Evolutionary conservation across 2,888 invertebrate species (phyloP).

Genomic region (Pyrgus malvae): DNA sequence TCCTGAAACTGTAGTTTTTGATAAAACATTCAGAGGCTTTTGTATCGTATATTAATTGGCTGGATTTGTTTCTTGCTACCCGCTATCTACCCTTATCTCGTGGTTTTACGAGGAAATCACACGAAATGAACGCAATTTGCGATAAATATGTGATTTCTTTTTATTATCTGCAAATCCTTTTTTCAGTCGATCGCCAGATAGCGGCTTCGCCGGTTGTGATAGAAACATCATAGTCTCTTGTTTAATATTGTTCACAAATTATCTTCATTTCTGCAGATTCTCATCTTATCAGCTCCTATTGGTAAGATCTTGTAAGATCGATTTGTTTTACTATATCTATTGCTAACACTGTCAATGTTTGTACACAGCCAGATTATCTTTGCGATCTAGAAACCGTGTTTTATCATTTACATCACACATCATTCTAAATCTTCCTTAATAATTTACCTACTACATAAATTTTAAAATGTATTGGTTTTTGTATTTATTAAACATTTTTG

Average conservation of each 20-base stretch:
- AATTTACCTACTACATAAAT: neutral
- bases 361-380: constrained; percentile 1
- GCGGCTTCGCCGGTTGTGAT: constrained; percentile 63
- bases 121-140: constrained; percentile 67
- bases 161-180: constrained; percentile 68
- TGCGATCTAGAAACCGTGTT: neutral
- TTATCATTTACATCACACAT: too few relatives aligned
- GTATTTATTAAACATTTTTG: too few relatives aligned
- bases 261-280: constrained; percentile 39
- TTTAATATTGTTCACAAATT: constrained; percentile 27
- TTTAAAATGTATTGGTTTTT: too few relatives aligned
- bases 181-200: constrained; percentile 76
- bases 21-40: too few relatives aligned
- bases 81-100: constrained; percentile 58
- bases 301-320: constrained; percentile 40
- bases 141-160: constrained; percentile 71
- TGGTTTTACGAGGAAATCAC: constrained; percentile 63
- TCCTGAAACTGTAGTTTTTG: neutral
- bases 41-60: constrained; percentile 39
- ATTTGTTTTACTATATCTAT: constrained; percentile 24
- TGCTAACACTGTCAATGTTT: constrained; percentile 11
- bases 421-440: neutral
- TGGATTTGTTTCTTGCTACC: constrained; percentile 45
- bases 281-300: constrained; percentile 44
- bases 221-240: constrained; percentile 36